Conservation (phyloP, 2,888 invertebrate genomes). For the Heterodera filipjevi region DNA sequence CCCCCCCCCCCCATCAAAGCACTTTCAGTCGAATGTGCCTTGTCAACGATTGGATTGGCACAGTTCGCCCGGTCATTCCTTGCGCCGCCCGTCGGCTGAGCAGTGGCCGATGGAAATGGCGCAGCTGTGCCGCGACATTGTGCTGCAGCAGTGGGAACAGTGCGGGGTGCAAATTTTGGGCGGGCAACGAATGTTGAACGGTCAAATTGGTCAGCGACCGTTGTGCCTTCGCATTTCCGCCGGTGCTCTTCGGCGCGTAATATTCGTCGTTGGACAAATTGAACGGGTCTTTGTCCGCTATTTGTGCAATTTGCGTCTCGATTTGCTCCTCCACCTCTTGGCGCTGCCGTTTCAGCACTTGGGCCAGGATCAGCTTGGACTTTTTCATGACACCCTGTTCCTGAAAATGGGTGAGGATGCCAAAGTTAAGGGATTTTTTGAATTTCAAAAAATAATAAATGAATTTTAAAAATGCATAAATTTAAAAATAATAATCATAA, state of each 20-base stretch:
- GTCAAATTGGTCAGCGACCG: slow-evolving; percentile 17
- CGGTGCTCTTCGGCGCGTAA: slow-evolving; percentile 84
- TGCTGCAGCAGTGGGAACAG: slow-evolving; percentile 98
- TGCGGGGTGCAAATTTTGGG: slow-evolving; percentile 88
- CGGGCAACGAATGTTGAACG: slow-evolving; percentile 93
- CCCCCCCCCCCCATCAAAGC: neutral
- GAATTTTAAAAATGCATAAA: too few species aligned
- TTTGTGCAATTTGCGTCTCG: slow-evolving; percentile 59
- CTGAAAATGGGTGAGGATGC: neutral
- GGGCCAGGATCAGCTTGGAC: slow-evolving; percentile 64
- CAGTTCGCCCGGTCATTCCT: slow-evolving; percentile 37
- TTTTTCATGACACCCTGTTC: slow-evolving; percentile 60
- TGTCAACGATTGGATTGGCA: slow-evolving; percentile 75
- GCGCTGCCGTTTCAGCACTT: slow-evolving; percentile 63
- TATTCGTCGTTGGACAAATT: slow-evolving; percentile 97
- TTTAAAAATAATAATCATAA: too few species aligned
- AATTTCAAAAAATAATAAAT: too few species aligned
- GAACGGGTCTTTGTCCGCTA: slow-evolving; percentile 78
- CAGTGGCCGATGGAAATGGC: slow-evolving; percentile 82
- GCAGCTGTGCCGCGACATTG: slow-evolving; percentile 77
- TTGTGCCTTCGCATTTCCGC: slow-evolving; percentile 52
- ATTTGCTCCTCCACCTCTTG: slow-evolving; percentile 65
- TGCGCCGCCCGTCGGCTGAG: slow-evolving; percentile 41
- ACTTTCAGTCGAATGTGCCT: slow-evolving; percentile 78
- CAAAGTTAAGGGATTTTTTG: neutral